Evolutionary conservation across 2,797 vertebrate species (phyloP).

Genomic region (Anisognathus igniventris): DNA sequence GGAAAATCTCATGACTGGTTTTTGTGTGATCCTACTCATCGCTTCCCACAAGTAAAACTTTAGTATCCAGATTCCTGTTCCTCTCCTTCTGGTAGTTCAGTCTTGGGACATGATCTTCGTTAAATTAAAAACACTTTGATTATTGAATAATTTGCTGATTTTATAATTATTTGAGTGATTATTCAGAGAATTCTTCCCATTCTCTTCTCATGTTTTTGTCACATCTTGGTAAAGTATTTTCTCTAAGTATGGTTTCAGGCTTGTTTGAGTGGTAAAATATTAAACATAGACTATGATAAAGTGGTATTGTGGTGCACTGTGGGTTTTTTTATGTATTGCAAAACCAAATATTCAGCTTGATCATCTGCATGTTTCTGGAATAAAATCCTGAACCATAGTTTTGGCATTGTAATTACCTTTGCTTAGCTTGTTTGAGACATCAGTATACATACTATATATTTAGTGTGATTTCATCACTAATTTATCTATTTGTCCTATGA

Average conservation of each 20-base stretch:
- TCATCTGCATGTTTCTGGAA: neutral
- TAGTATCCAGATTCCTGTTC: neutral
- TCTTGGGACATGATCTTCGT: neutral
- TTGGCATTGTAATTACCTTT: neutral
- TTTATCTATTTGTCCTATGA: conserved; percentile 9
- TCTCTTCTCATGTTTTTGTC: neutral
- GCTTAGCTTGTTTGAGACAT: neutral
- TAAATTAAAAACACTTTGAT: neutral
- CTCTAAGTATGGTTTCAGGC: neutral
- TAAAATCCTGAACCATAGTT: neutral
- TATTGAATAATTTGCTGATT: neutral
- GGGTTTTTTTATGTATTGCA: neutral
- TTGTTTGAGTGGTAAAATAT: neutral
- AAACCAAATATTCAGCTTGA: neutral
- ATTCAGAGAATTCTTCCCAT: neutral
- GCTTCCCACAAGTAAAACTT: neutral
- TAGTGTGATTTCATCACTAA: neutral
- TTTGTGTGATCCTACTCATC: neutral
- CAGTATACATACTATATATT: neutral
- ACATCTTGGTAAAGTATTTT: neutral
- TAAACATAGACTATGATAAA: neutral
- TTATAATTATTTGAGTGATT: neutral
- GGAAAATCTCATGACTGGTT: neutral
- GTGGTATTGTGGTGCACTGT: rapidly evolving
- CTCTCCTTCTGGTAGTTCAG: neutral